phyloP scores from a whole-genome alignment of 1,140 invertebrate genomes.

The Pissodes strobi region DNA sequence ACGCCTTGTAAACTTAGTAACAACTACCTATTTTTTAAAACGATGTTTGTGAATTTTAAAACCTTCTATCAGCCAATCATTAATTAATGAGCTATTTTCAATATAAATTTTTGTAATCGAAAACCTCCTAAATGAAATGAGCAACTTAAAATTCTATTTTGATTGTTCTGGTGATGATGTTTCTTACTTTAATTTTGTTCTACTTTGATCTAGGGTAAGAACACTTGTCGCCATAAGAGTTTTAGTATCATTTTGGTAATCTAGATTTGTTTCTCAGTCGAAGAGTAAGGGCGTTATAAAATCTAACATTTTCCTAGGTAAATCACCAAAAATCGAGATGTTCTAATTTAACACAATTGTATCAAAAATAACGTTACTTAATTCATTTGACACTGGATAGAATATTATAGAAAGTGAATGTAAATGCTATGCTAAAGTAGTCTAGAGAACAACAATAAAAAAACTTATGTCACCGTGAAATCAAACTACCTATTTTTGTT shows the following conservation, averaged over 20 bases:
- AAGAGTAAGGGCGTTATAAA: neutral
- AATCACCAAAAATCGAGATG: conserved; percentile 1
- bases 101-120: no score
- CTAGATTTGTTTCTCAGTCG: conserved; percentile 8
- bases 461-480: no score
- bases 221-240: conserved; percentile 22
- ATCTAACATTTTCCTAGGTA: neutral
- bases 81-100: no score
- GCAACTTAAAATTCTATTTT: conserved; percentile 10
- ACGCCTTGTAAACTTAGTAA: no score
- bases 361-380: conserved; percentile 13
- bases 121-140: neutral
- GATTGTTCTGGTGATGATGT: conserved; percentile 13
- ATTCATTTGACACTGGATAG: conserved; percentile 1
- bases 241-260: conserved; percentile 3
- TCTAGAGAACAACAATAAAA: no score
- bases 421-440: neutral
- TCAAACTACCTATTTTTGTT: no score
- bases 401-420: conserved; percentile 3
- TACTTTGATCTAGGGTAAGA: conserved; percentile 22
- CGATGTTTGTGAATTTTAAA: no score
- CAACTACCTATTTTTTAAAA: no score
- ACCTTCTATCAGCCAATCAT: no score
- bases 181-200: conserved; percentile 14
- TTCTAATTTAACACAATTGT: neutral